Percentiles rank a stretch among this genome's conserved stretches.
Conservation (phyloP, 2,113 vertebrate genomes). For the Prolemur simus region DNA sequence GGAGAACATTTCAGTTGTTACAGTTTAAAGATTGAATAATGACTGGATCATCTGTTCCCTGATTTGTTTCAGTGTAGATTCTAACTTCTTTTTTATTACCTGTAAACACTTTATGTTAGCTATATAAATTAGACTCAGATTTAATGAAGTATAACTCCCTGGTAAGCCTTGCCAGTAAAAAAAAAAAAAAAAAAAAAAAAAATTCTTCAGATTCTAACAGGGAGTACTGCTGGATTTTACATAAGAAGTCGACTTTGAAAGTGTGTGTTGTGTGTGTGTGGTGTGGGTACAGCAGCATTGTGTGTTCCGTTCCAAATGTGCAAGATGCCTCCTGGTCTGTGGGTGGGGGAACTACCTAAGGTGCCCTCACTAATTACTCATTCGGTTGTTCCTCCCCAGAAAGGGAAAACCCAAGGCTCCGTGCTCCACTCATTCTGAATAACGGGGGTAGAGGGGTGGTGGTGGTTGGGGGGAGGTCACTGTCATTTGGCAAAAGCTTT, state of each 20-base stretch:
- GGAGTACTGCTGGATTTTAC: neutral
- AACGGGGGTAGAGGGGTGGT: neutral
- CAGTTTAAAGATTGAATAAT: neutral
- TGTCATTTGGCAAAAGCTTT: neutral
- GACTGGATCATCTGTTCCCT: neutral
- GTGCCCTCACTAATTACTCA: slow-evolving; percentile 42
- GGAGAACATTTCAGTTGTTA: neutral
- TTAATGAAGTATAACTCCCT: neutral
- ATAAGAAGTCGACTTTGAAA: slow-evolving; percentile 9
- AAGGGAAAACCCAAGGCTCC: slow-evolving; percentile 66
- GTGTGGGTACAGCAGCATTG: neutral
- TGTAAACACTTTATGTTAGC: slow-evolving; percentile 18
- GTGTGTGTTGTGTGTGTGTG: neutral
- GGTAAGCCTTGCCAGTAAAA: neutral
- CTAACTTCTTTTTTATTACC: neutral
- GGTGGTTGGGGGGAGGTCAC: neutral
- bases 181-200: neutral
- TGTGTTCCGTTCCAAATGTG: slow-evolving; percentile 53
- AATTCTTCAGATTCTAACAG: neutral
- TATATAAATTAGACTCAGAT: neutral
- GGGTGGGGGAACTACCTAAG: slow-evolving; percentile 64
- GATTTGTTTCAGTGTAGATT: neutral
- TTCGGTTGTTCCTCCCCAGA: slow-evolving; percentile 16
- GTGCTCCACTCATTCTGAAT: neutral
- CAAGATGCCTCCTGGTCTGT: slow-evolving; percentile 44